Base-by-base conservation (phyloP, 2,113 vertebrate genomes). In the Ameiurus melas region DNA sequence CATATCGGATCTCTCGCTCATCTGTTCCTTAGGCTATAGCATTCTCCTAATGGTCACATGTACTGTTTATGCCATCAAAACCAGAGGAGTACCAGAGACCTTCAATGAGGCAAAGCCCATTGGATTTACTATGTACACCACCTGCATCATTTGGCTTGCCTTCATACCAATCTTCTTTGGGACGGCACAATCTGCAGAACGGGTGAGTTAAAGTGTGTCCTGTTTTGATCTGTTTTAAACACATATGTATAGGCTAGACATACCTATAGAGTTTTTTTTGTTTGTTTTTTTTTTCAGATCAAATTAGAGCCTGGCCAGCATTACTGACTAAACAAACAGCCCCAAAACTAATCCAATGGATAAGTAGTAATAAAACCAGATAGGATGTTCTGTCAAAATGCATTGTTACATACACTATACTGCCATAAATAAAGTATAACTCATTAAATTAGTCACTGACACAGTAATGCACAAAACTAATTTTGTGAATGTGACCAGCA, bases 91-190 rank as follows among this genome's bases (percentile, higher is more conserved):
- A 87, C 98, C 98, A 90, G 98, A 99, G 95, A 99, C 98, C 90
- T 99, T 99, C 96, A 99, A 99, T 0, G 98, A 99, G 95, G 98
- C 98, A 93, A 99, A 99, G 90, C 98, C 98, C 64, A 99, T 99
- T 93, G 98, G 97, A 94, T 98, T 99, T 94, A 98, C 98, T 91
- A 99, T 99, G 98, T 99, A 99, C 78, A 99, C 98, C 83, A 99
- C 98, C 92, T 99, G 98, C 95, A 99, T 99, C 94, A 97, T 99
- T 92, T 99, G 98, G 98, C 96, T 99, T 94, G 98, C 98, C 91
- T 99, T 99, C 95, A 98, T 99, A 89, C 98, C 98, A 93, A 99
- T 99, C 95, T 99, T 99, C 96, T 99, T 99, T 92, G 98, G 98
- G 92, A 99, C 98, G 1, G 97, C 98, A 12, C 98, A 99, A 88